Evolutionary conservation across 2,888 invertebrate species (phyloP).

Genomic region (Tholera decimalis): DNA sequence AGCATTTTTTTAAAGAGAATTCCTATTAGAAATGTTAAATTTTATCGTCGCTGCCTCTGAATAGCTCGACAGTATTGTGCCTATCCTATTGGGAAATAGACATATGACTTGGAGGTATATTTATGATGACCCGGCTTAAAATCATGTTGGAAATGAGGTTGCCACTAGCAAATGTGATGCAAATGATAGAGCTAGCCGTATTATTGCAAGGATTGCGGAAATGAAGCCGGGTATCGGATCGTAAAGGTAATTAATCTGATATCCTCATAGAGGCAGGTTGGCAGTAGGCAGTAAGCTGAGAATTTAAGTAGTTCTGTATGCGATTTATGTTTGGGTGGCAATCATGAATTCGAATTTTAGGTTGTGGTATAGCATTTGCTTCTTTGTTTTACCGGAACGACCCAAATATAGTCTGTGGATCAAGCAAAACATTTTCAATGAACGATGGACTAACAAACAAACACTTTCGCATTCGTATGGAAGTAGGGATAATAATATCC

Average conservation of each 20-base stretch:
- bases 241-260: conserved; percentile 47
- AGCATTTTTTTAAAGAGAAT: too few relatives aligned
- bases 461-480: too few relatives aligned
- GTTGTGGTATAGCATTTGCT: not conserved
- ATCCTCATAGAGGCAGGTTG: conserved; percentile 24
- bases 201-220: conserved; percentile 29
- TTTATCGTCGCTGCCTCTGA: not conserved
- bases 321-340: conserved; percentile 17
- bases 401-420: not conserved
- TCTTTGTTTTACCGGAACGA: not conserved
- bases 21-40: too few relatives aligned
- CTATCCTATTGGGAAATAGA: not conserved
- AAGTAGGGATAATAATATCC: too few relatives aligned
- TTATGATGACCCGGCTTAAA: conserved; percentile 16
- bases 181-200: conserved; percentile 28
- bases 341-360: conserved; percentile 18
- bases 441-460: too few relatives aligned
- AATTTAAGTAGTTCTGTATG: conserved; percentile 10
- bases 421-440: not conserved
- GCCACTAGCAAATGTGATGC: conserved; percentile 20
- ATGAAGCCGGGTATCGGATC: conserved; percentile 19
- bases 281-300: not conserved
- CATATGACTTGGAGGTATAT: not conserved
- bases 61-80: not conserved
- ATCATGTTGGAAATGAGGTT: conserved; percentile 21